Base-by-base conservation (phyloP, 2,797 vertebrate genomes). In the Cyprinodon diabolis region DNA sequence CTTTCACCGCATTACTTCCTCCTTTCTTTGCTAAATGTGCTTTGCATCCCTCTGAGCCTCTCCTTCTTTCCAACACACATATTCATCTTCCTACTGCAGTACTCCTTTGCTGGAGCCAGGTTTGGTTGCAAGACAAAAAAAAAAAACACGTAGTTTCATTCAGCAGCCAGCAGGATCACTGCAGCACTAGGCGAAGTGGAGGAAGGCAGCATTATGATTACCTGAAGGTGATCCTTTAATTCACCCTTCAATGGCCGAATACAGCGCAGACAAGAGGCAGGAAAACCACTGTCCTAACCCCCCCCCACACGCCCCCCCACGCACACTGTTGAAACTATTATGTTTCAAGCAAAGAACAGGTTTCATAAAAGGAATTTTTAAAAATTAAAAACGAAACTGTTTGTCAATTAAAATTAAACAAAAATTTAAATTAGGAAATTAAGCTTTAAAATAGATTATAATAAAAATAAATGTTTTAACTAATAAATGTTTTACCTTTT, bases 201-300 rank as follows among this genome's bases (percentile, higher is more conserved):
- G 77, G 72, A 78, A 82, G 72, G 81, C 72, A 78, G 74, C 75
- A n/a, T 74, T 78, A 45, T 81, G 83, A 89, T 87, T 74, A 87
- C 78, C 81, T 86, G 82, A 88, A 88, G 89, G 87, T 85, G 82
- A 87, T 86, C 78, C 73, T 80, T 70, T 81, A 72, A 84, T 88
- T 88, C 79, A 77, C 70, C 77, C 82, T 89, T 72, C 85, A 84
- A 70, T 70, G 60, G 65, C 72, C 77, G 0, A 47, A 77, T 78
- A 69, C 72, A 67, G 71, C 49, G 21, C 40, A 15, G 69, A 73
- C 30, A 76, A 63, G 63, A 40, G 67, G 6, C 69, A 4, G 66
- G 30, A 30, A 51, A 30, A 69, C 56, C 69, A 17, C 5, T 1
- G 30, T 62, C 17, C 8, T 5, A 57, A 52, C 55, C 37, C 11